Conservation (phyloP, 1,140 invertebrate species). For the Trinorchestia longiramus region DNA sequence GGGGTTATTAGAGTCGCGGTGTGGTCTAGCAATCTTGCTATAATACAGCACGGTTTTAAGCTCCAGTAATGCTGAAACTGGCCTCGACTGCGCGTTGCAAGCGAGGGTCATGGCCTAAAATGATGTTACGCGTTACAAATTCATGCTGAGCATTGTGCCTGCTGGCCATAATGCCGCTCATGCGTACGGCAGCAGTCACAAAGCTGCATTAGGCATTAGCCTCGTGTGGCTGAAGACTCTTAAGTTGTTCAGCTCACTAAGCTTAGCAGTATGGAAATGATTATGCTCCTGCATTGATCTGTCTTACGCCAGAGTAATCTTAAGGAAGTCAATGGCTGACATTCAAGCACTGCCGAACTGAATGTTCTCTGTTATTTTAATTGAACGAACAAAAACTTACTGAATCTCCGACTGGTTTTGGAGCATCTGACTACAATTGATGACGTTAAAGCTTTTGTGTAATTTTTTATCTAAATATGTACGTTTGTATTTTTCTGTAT, state of each 20-base stretch:
- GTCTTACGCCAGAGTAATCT: neutral
- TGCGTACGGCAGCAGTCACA: neutral
- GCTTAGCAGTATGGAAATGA: neutral
- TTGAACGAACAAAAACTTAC: neutral
- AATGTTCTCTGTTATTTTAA: neutral
- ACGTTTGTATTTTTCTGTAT: neutral
- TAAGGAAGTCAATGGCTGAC: neutral
- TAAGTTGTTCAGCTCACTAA: neutral
- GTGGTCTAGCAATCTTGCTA: neutral
- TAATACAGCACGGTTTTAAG: neutral
- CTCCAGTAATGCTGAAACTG: neutral
- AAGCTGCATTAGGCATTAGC: neutral
- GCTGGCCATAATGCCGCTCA: too few species aligned
- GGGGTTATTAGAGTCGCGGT: too few species aligned
- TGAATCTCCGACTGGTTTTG: neutral
- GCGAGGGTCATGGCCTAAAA: neutral
- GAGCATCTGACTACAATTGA: neutral
- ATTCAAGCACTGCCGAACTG: neutral
- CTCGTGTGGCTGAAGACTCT: neutral
- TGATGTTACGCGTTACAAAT: neutral
- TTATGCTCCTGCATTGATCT: neutral
- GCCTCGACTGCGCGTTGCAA: neutral
- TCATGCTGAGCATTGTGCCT: neutral
- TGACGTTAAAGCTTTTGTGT: neutral
- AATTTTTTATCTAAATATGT: neutral